Conservation (phyloP, 1,140 invertebrate genomes). For the Dinoponera quadriceps region DNA sequence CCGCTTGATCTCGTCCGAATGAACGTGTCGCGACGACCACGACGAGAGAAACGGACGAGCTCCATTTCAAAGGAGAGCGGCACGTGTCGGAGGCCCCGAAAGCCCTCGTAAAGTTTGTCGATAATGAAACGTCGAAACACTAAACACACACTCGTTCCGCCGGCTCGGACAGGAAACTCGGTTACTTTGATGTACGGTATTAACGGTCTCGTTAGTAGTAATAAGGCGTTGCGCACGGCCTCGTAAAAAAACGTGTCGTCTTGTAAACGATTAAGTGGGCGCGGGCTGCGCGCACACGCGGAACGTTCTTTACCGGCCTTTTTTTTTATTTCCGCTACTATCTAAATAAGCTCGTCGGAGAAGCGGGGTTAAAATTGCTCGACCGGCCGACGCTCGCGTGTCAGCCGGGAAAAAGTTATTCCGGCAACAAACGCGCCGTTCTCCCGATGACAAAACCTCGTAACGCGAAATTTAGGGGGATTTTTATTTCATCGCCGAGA, state of each 20-base stretch:
- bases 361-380: not conserved
- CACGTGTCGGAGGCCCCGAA: conserved; percentile 23
- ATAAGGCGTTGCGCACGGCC: not conserved
- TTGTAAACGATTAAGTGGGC: conserved; percentile 36
- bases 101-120: conserved; percentile 55
- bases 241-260: conserved; percentile 42
- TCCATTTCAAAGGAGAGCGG: conserved; percentile 57
- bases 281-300: not conserved
- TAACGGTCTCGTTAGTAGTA: conserved; percentile 45
- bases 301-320: conserved; percentile 28
- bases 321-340: conserved; percentile 22
- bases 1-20: conserved; percentile 29
- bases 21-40: not conserved
- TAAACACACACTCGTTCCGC: conserved; percentile 27
- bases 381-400: not conserved
- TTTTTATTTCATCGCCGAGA: conserved; percentile 3
- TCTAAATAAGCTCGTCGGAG: conserved; percentile 24
- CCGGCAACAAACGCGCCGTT: not conserved
- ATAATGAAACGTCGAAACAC: conserved; percentile 43
- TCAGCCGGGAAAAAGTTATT: not conserved
- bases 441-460: not conserved
- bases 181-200: conserved; percentile 46
- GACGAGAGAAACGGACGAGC: conserved; percentile 49
- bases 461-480: conserved; percentile 1
- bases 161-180: conserved; percentile 5